phyloP scores from a whole-genome alignment of 2,888 invertebrate genomes.

The Drosophila lacicola region DNA sequence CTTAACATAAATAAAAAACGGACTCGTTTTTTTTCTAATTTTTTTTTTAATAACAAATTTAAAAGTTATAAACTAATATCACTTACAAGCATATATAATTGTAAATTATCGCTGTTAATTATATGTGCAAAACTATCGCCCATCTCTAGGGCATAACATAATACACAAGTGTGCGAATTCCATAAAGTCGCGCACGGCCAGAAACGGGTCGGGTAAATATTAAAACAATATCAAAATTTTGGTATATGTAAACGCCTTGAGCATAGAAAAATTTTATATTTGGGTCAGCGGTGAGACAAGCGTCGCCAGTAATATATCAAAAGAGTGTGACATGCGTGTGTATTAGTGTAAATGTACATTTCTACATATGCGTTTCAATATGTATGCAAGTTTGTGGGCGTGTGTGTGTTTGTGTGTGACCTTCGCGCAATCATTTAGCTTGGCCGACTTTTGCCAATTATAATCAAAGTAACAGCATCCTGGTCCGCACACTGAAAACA shows the following conservation, averaged over 20 bases:
- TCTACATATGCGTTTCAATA: slow-evolving; percentile 22
- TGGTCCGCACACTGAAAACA: slow-evolving; percentile 7
- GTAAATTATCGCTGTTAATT: slow-evolving; percentile 16
- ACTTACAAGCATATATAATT: not conserved
- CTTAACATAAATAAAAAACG: not conserved
- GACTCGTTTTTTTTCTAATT: not conserved
- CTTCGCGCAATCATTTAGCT: slow-evolving; percentile 71
- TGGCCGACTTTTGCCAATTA: slow-evolving; percentile 70
- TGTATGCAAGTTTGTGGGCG: slow-evolving; percentile 22
- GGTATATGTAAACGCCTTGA: slow-evolving; percentile 16
- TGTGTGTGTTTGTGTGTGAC: slow-evolving; percentile 54
- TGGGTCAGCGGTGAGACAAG: slow-evolving; percentile 57
- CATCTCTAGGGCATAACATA: slow-evolving; percentile 44
- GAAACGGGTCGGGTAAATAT: slow-evolving; percentile 56
- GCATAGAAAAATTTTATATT: slow-evolving; percentile 49
- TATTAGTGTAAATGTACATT: slow-evolving; percentile 16
- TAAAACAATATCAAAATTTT: slow-evolving; percentile 40
- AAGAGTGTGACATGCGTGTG: slow-evolving; percentile 40
- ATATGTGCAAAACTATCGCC: slow-evolving; percentile 14
- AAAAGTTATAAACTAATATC: not conserved
- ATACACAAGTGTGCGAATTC: slow-evolving; percentile 53
- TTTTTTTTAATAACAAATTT: not conserved
- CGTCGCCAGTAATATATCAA: slow-evolving; percentile 22
- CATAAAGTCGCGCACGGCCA: slow-evolving; percentile 58
- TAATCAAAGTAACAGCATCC: slow-evolving; percentile 51